phyloP scores from a whole-genome alignment of 2,113 vertebrate species.

The Etheostoma cragini region DNA sequence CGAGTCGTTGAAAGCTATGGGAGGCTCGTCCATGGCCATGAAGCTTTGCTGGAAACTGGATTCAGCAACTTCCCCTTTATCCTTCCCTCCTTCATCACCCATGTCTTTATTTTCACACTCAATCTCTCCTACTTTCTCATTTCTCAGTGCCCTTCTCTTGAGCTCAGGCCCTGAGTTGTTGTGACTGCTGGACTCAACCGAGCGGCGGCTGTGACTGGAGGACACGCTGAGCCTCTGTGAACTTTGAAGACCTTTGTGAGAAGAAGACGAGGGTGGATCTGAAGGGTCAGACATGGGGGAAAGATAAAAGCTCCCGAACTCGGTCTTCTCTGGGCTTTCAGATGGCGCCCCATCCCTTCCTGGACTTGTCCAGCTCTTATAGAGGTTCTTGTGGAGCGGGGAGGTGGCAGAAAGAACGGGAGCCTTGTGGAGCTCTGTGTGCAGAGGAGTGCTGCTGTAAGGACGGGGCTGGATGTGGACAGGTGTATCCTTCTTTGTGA shows the following conservation, averaged over 20 bases:
- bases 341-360: background rate
- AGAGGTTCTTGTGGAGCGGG: conserved; percentile 1
- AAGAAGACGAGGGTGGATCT: conserved; percentile 29
- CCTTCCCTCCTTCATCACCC: conserved; percentile 71
- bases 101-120: conserved; percentile 44
- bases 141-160: background rate
- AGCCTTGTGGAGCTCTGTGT: conserved; percentile 33
- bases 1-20: conserved; percentile 76
- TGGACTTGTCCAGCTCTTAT: background rate
- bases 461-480: conserved; percentile 26
- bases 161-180: background rate
- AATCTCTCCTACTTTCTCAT: background rate
- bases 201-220: background rate
- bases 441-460: conserved; percentile 81
- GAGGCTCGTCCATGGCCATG: conserved; percentile 78
- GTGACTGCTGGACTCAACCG: conserved; percentile 7
- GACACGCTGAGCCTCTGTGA: conserved; percentile 7
- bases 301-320: conserved; percentile 38
- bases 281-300: conserved; percentile 47
- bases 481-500: conserved; percentile 19
- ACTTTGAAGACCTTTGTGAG: background rate
- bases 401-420: conserved; percentile 15
- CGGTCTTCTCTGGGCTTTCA: conserved; percentile 18
- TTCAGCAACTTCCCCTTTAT: conserved; percentile 41
- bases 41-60: conserved; percentile 73